Evolutionary conservation across 1,140 invertebrate species (phyloP), one percentile per base, ranked within the genome.

Genomic region (Ylistrum balloti): DNA sequence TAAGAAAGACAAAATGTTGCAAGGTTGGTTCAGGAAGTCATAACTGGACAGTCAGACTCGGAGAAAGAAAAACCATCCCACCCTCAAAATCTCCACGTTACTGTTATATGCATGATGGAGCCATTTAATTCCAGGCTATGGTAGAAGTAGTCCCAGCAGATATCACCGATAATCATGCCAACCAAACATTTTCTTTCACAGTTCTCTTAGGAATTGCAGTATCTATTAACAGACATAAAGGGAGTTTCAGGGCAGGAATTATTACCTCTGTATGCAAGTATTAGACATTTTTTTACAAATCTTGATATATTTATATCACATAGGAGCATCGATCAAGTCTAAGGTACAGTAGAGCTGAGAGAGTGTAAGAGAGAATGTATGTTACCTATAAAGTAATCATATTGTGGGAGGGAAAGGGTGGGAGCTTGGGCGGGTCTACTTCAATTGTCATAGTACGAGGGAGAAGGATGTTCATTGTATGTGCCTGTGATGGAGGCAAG

Each of bases 201-300:
- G 56, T 74, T 28, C 56, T 74, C 41, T 45, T 45, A 45, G 41
- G 56, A 74, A 74, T 74, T 17, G 22, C 56, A 74, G 56, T 74
- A 74, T 74, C 56, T 74, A 74, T 5, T 74, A 28, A 74, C 56
- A 74, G 56, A 74, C 56, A 74, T 74, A 74, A 74, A 74, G 56
- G 56, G 56, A 74, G 56, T 74, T 17, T 74, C 56, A 74, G 56
- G 56, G 56, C 22, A 17, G 56, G 0, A 74, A 28, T 74, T 74
- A 28, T n/a, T 74, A 74, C 56, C 56, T 74, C 56, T 28, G 56
- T 74, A 74, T 74, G 56, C 56, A 74, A 74, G 56, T 74, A 74
- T 74, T 74, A 74, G 56, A 74, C 56, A 74, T n/a, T 74, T 74
- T n/a, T 74, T 74, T 74, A 74, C 56, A 74, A n/a, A 74, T 74